Conservation (phyloP, 2,888 invertebrate species). For the Drosophila suboccidentalis region DNA sequence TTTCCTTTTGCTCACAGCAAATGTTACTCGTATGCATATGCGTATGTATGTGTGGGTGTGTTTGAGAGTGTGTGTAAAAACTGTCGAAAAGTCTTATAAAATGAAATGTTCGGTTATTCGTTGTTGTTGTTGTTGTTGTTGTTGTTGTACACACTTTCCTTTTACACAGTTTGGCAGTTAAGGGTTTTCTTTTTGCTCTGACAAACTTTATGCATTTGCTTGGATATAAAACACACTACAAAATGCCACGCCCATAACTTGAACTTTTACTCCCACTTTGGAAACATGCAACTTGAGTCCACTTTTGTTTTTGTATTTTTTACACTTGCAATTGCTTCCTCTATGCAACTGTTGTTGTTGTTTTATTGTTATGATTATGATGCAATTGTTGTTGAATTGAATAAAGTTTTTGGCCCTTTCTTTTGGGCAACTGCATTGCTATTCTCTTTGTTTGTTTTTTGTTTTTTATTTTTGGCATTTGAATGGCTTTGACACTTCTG, state of each 20-base stretch:
- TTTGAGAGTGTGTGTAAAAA: constrained; percentile 24
- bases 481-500: constrained; percentile 40
- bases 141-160: constrained; percentile 48
- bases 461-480: constrained; percentile 24
- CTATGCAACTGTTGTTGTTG: constrained; percentile 11
- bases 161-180: constrained; percentile 37
- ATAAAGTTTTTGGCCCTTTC: constrained; percentile 64
- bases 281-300: constrained; percentile 66
- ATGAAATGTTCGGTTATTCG: constrained; percentile 40
- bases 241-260: neutral
- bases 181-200: constrained; percentile 24
- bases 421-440: constrained; percentile 19
- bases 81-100: constrained; percentile 67
- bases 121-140: constrained; percentile 4
- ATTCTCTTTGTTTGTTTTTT: no score
- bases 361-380: constrained; percentile 70
- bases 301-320: constrained; percentile 47
- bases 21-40: constrained; percentile 3
- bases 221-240: constrained; percentile 17
- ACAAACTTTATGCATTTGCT: constrained; percentile 76
- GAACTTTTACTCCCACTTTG: neutral
- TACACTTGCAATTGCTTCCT: constrained; percentile 30
- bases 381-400: constrained; percentile 64
- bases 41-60: neutral
- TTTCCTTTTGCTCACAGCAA: constrained; percentile 24